Conservation (phyloP, 2,888 invertebrate genomes). For the Thyatira batis region DNA sequence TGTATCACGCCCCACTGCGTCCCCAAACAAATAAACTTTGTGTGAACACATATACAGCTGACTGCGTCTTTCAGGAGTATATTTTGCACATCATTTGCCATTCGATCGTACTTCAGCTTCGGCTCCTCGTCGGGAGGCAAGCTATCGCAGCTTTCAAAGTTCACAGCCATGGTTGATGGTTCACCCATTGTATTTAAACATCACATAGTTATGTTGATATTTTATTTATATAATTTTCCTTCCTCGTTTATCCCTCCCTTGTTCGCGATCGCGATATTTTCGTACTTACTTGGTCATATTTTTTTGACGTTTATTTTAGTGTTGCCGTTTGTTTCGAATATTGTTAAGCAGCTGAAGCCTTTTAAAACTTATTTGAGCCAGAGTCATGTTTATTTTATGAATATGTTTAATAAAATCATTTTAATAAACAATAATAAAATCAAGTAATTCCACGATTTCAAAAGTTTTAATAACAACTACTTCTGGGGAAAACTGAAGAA, state of each 20-base stretch:
- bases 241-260: constrained; percentile 7
- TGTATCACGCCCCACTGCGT: constrained; percentile 96
- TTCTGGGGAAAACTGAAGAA: too few species aligned
- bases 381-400: too few species aligned
- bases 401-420: too few species aligned
- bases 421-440: too few species aligned
- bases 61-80: constrained; percentile 92
- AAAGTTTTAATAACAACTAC: too few species aligned
- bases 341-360: too few species aligned
- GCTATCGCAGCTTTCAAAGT: constrained; percentile 71
- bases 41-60: constrained; percentile 96
- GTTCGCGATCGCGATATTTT: background rate
- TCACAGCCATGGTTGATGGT: constrained; percentile 59
- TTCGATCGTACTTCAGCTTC: constrained; percentile 94
- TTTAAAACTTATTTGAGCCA: too few species aligned
- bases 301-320: background rate
- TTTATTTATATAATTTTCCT: constrained; percentile 1
- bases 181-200: background rate
- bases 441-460: too few species aligned
- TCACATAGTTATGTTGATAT: background rate
- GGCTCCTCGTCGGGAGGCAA: constrained; percentile 86
- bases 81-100: constrained; percentile 92
- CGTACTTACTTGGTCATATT: background rate
- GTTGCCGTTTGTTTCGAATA: background rate
- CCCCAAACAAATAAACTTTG: constrained; percentile 96